Base-by-base conservation (phyloP, 2,113 vertebrate genomes). In the Irena cyanogastra region DNA sequence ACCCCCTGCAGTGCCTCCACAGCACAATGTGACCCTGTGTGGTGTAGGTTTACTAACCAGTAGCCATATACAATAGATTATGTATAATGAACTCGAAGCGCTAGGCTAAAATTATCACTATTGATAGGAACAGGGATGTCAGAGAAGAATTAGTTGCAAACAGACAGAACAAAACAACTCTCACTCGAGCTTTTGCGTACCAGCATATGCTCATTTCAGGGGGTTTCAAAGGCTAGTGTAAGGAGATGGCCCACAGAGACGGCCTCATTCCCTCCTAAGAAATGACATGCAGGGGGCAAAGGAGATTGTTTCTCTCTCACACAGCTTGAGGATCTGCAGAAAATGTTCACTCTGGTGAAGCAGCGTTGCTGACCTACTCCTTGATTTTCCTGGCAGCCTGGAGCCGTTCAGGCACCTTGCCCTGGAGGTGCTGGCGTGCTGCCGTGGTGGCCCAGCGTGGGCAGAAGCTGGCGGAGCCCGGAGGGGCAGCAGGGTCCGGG, bases 351-450 rank as follows among this genome's bases (percentile, higher is more conserved):
- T 31, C n/a, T 54, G 69, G 35, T 52, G 71, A 88, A 83, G 82
- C 49, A 78, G 13, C 41, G 49, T 13, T 44, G 63, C 39, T 83
- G 71, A 69, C 16, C 33, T 66, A 4, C 59, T 63, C 45, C 45
- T 70, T 0, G 10, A 6, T 84, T 83, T 80, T 30, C 41, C 49
- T 16, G 13, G 4, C 35, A 56, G 45, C 15, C 41, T 30, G 57
- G 28, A 94, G 35, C 30, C 33, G 54, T 70, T 70, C 82, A 41
- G 35, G 5, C 11, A 1, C 4, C 33, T n/a, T 54, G 33, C 12
- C 39, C 49, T 27, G 4, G 1, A 28, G 0, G 14, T 12, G 54
- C n/a, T 1, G 3, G 31, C 11, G 45, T 1, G 1, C 16, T 18
- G 39, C 18, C 2, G 13, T 6, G 8, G 39, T 45, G 44, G 49